These are phyloP conservation scores for Grammomys dolichurus DNA, from an alignment of 2,113 vertebrate species.

Conservation along the genomic window DNA sequence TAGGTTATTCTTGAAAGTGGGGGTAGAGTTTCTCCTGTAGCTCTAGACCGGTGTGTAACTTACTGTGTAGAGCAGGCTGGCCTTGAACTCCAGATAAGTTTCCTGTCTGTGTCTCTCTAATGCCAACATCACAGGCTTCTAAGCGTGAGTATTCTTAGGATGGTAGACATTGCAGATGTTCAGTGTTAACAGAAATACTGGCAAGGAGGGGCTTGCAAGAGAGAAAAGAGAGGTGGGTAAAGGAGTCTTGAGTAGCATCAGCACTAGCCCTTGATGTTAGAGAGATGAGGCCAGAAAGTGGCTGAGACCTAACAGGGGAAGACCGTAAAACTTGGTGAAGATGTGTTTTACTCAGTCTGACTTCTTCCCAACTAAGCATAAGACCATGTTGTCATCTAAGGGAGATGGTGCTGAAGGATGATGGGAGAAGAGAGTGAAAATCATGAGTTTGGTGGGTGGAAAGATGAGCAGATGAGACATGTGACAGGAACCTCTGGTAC, in stretches of 20 bases:
- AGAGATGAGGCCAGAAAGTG: background rate
- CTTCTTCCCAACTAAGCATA: background rate
- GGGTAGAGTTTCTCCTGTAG: background rate
- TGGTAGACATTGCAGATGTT: background rate
- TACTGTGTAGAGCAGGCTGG: background rate
- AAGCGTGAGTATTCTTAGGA: background rate
- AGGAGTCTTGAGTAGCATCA: background rate
- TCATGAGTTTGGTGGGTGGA: background rate
- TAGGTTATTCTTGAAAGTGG: no score
- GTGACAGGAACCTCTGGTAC: background rate
- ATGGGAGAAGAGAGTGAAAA: background rate
- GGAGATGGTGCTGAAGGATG: background rate
- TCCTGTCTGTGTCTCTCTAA: background rate
- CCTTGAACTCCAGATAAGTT: background rate
- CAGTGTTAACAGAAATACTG: background rate
- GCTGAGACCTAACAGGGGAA: background rate
- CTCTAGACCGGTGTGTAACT: background rate
- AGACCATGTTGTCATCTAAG: background rate
- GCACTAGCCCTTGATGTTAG: background rate
- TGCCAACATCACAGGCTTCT: background rate
- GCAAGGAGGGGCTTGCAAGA: background rate
- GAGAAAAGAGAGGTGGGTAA: background rate
- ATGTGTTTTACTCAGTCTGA: no score
- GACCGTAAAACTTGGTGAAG: fast-evolving
- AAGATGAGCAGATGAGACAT: background rate